Evolutionary conservation across 1,140 invertebrate genomes (phyloP).

Genomic region (Trialeurodes vaporariorum): DNA sequence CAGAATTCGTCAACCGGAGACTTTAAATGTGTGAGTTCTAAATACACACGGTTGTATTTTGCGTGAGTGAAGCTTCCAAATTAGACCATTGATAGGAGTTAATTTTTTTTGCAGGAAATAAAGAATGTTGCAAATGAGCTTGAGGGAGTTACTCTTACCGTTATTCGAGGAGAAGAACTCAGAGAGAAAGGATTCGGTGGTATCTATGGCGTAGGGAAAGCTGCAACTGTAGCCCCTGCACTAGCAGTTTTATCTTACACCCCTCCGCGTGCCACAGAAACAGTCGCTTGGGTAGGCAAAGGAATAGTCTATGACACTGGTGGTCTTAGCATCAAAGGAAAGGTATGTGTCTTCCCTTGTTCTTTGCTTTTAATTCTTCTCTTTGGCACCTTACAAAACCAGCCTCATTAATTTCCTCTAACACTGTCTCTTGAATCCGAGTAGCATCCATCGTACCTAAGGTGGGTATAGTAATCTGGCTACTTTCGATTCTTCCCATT

Average conservation of each 20-base stretch:
- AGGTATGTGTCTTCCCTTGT: slow-evolving; percentile 39
- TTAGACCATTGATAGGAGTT: slow-evolving; percentile 5
- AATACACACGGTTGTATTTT: not conserved
- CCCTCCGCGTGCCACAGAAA: slow-evolving; percentile 50
- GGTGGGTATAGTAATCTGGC: too few relatives aligned
- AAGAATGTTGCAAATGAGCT: slow-evolving; percentile 47
- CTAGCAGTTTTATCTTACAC: slow-evolving; percentile 63
- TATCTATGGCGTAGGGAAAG: slow-evolving; percentile 78
- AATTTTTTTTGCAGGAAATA: slow-evolving; percentile 46
- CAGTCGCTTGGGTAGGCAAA: slow-evolving; percentile 83
- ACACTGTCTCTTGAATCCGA: too few relatives aligned
- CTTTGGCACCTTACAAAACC: too few relatives aligned
- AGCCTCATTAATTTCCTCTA: too few relatives aligned
- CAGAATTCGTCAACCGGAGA: too few relatives aligned
- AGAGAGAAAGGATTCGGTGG: slow-evolving; percentile 63
- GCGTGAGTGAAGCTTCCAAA: slow-evolving; percentile 1
- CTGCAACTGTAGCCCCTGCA: slow-evolving; percentile 60
- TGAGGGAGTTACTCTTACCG: slow-evolving; percentile 43
- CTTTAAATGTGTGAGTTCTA: not conserved
- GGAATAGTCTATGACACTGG: slow-evolving; percentile 90
- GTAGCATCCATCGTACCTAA: too few relatives aligned
- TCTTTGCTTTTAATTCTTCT: too few relatives aligned
- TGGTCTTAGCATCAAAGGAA: slow-evolving; percentile 78
- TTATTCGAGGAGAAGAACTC: slow-evolving; percentile 68
- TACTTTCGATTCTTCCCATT: too few relatives aligned